A percentile compares a stretch with the other conserved stretches of the same genome.
phyloP scores from a whole-genome alignment of 2,888 invertebrate genomes.

The Exocentrus adspersus region DNA sequence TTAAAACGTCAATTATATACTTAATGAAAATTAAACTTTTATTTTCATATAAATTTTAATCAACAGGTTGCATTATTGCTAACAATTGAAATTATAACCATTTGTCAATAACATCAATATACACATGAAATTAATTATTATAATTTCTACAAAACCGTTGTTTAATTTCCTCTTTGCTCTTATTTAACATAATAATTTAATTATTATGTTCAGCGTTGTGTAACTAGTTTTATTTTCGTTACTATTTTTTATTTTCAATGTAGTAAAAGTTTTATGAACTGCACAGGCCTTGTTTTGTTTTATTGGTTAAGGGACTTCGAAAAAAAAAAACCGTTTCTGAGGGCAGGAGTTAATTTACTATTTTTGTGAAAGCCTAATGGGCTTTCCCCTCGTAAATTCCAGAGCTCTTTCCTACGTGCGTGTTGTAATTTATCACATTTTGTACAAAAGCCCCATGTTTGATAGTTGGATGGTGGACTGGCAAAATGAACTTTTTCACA shows the following conservation, averaged over 20 bases:
- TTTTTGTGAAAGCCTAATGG: constrained; percentile 3
- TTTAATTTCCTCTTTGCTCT: background rate
- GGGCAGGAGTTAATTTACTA: constrained; percentile 3
- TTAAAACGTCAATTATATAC: too few relatives aligned
- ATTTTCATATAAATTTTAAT: too few relatives aligned
- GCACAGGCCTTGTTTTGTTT: constrained; percentile 1
- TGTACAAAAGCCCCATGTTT: background rate
- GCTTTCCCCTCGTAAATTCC: constrained; percentile 1
- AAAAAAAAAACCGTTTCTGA: constrained; percentile 1
- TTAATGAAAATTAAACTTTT: too few relatives aligned
- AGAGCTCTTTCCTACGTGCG: background rate
- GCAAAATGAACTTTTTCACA: too few relatives aligned
- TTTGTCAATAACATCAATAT: background rate
- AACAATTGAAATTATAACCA: background rate
- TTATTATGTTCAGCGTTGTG: too few relatives aligned
- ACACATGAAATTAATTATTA: background rate
- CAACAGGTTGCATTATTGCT: too few relatives aligned
- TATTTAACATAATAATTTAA: background rate
- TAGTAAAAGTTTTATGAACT: constrained; percentile 1
- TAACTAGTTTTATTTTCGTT: background rate
- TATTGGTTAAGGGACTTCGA: background rate
- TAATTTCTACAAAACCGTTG: background rate
- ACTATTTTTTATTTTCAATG: background rate
- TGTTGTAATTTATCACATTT: constrained; percentile 1
- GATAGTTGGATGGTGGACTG: background rate